A percentile compares a stretch with the other conserved stretches of the same genome.
phyloP scores from a whole-genome alignment of 2,797 vertebrate genomes.

The Botia kubotai region DNA sequence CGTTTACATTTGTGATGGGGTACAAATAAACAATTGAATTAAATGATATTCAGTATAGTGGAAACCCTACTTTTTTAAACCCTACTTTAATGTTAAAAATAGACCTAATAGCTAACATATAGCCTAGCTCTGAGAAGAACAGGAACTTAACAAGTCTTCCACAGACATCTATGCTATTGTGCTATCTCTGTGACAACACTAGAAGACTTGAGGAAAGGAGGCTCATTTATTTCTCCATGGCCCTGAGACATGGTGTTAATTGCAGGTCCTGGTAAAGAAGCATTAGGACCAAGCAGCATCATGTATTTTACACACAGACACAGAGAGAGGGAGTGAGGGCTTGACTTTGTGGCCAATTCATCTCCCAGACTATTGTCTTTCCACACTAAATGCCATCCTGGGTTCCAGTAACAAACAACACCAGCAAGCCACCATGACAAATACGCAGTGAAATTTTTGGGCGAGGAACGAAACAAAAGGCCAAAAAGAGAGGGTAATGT shows the following conservation, averaged over 20 bases:
- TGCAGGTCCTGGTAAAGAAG: conserved; percentile 45
- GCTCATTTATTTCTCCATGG: conserved; percentile 50
- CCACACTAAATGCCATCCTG: neutral
- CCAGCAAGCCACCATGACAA: neutral
- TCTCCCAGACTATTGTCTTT: conserved; percentile 6
- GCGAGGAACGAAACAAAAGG: neutral
- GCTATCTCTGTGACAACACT: conserved; percentile 4
- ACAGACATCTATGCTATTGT: neutral
- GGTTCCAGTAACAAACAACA: conserved; percentile 26
- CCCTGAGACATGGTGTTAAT: conserved; percentile 55
- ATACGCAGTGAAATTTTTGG: neutral
- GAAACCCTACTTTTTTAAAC: neutral
- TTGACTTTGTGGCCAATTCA: conserved; percentile 1
- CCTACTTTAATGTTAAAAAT: conserved; percentile 1
- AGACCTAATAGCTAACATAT: conserved; percentile 53
- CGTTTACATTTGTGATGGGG: no score
- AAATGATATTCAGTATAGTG: no score
- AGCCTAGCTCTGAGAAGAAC: conserved; percentile 32
- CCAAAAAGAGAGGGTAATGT: neutral
- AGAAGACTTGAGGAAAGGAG: conserved; percentile 13
- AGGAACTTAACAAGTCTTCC: neutral
- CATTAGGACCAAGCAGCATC: conserved; percentile 38
- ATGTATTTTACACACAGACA: neutral
- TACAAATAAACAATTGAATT: no score
- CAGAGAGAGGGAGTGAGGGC: neutral